A percentile compares a stretch with the other conserved stretches of the same genome.
phyloP scores from a whole-genome alignment of 2,113 vertebrate species.

The Coracopsis vasa region DNA sequence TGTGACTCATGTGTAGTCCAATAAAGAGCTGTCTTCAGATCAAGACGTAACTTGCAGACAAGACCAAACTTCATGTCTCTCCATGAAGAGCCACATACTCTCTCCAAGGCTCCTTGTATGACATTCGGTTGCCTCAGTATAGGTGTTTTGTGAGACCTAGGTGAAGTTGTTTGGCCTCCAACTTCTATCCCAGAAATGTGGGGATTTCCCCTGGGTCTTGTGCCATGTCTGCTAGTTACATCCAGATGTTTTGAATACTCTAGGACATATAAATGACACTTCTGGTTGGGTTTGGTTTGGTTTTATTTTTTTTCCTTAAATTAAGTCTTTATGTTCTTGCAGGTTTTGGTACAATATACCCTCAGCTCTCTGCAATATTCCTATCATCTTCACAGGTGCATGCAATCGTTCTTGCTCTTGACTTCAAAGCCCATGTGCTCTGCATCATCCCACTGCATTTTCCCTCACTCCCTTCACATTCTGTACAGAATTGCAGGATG shows the following conservation, averaged over 20 bases:
- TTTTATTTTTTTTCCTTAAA: neutral
- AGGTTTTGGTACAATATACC: neutral
- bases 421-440: neutral
- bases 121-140: neutral
- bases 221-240: neutral
- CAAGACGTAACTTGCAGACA: neutral
- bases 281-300: neutral
- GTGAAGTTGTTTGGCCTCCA: neutral
- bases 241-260: neutral
- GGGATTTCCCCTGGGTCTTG: neutral
- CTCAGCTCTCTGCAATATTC: neutral
- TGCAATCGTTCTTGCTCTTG: neutral
- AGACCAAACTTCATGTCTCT: neutral
- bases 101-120: neutral
- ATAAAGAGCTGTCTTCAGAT: neutral
- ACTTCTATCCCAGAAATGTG: neutral
- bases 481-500: neutral
- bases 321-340: neutral
- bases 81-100: neutral
- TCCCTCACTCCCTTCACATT: neutral
- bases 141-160: neutral
- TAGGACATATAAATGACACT: neutral
- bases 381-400: neutral
- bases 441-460: neutral
- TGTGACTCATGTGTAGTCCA: neutral